Conservation (phyloP, 2,113 vertebrate genomes). For the Asarcornis scutulata region DNA sequence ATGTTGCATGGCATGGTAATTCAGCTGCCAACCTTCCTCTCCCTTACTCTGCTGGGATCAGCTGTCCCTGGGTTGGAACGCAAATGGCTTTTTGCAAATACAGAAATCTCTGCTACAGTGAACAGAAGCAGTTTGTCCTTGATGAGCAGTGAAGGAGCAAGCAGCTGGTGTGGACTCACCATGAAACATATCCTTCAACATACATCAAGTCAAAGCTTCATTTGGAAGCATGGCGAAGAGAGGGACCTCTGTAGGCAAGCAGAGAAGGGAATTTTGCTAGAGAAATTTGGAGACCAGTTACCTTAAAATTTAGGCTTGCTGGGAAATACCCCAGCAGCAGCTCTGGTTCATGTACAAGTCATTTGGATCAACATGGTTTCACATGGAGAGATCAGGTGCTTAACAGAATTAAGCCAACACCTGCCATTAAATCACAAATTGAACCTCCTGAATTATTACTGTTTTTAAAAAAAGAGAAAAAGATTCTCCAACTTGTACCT, state of each 20-base stretch:
- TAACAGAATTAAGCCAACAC: not conserved
- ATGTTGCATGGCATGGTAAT: not conserved
- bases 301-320: not conserved
- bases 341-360: not conserved
- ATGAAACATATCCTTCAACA: too few relatives aligned
- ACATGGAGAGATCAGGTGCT: not conserved
- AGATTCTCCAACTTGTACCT: not conserved
- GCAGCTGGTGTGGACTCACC: not conserved
- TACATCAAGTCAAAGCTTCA: accelerated
- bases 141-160: not conserved
- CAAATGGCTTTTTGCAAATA: accelerated
- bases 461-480: not conserved
- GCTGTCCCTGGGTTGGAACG: not conserved
- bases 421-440: not conserved
- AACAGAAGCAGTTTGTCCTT: not conserved
- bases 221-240: not conserved
- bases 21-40: not conserved
- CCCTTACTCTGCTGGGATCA: not conserved
- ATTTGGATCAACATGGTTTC: not conserved
- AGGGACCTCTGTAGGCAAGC: not conserved
- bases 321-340: not conserved
- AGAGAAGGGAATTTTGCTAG: not conserved
- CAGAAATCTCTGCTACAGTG: accelerated
- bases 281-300: not conserved
- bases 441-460: not conserved